Percentiles rank a stretch among this genome's conserved stretches.
These are phyloP conservation scores for Threskiornis aethiopicus DNA, from an alignment of 2,797 vertebrate species.

Conservation along the genomic window DNA sequence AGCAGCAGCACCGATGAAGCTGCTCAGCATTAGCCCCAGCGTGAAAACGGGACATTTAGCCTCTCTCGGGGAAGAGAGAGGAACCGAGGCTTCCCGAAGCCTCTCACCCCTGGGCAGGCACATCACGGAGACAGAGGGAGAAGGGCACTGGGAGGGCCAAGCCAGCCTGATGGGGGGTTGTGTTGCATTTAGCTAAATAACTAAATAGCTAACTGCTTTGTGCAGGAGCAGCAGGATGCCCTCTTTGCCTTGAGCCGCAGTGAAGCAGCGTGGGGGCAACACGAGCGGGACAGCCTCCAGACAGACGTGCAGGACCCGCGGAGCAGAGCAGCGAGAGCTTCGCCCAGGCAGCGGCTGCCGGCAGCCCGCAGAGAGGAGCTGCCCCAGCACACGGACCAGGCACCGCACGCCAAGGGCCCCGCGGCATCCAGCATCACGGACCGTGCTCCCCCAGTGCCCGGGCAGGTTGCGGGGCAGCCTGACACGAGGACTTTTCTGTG, in stretches of 20 bases:
- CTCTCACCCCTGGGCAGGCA: background rate
- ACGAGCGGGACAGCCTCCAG: background rate
- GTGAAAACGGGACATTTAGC: background rate
- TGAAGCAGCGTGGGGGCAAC: background rate
- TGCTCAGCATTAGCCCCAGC: background rate
- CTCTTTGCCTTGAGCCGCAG: background rate
- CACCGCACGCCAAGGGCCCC: background rate
- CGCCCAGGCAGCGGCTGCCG: background rate
- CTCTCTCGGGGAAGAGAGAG: background rate
- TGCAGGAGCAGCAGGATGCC: background rate
- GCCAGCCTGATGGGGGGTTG: background rate
- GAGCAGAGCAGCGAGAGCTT: background rate
- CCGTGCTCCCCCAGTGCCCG: fast-evolving
- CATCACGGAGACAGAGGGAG: background rate
- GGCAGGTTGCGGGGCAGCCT: background rate
- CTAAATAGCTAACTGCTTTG: background rate
- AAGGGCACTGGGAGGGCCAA: background rate
- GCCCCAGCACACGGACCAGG: background rate
- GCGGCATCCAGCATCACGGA: background rate
- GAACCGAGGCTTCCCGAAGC: background rate
- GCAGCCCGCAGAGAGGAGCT: background rate
- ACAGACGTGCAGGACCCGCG: background rate
- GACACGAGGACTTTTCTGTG: background rate
- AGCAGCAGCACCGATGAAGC: fast-evolving
- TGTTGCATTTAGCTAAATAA: background rate